Percentiles rank a stretch among this genome's conserved stretches.
Evolutionary conservation across 2,888 invertebrate species (phyloP).

Genomic region (Tinea pellionella): DNA sequence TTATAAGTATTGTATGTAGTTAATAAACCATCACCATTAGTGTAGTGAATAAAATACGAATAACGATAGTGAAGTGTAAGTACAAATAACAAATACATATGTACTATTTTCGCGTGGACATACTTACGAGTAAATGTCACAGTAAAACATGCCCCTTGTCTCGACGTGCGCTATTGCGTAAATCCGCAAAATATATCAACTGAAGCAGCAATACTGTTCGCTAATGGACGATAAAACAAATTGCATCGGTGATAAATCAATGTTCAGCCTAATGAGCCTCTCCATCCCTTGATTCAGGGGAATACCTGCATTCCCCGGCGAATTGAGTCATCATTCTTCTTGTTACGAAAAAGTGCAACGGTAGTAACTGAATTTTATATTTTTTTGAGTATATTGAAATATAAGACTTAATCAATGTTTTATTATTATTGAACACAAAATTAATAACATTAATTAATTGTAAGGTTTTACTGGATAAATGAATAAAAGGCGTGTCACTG

Average conservation of each 20-base stretch:
- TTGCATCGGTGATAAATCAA: slow-evolving; percentile 30
- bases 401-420: not conserved
- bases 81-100: no score
- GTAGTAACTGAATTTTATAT: not conserved
- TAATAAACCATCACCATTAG: no score
- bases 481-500: no score
- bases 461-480: no score
- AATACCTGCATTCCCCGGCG: slow-evolving; percentile 12
- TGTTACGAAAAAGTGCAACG: slow-evolving; percentile 6
- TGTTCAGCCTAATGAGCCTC: slow-evolving; percentile 16
- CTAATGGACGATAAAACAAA: slow-evolving; percentile 39
- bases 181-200: slow-evolving; percentile 16
- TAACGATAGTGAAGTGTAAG: no score
- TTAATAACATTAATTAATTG: no score
- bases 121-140: slow-evolving; percentile 8
- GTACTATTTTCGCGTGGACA: no score
- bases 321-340: slow-evolving; percentile 13
- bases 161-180: slow-evolving; percentile 9
- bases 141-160: slow-evolving; percentile 8
- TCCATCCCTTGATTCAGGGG: slow-evolving; percentile 15
- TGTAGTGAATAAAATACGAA: no score
- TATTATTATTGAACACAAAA: not conserved
- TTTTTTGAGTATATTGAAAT: not conserved
- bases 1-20: no score
- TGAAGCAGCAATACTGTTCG: slow-evolving; percentile 23